Percentiles rank a stretch among this genome's conserved stretches.
Evolutionary conservation across 92 coral and sea anemone species (phyloP).

Genomic region (Metridium senile): DNA sequence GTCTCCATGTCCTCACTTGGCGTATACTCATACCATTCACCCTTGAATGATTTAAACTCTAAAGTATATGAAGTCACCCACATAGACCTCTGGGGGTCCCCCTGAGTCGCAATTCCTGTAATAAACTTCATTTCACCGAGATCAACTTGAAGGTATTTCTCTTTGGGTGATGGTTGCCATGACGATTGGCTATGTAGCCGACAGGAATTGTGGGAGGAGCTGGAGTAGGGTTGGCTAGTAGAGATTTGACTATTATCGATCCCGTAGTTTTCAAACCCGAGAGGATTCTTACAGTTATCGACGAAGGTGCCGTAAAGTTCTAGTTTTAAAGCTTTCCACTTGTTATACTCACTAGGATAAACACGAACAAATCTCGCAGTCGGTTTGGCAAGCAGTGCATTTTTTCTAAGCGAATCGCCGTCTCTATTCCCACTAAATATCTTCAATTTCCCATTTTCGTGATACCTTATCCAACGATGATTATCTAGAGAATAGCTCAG

Average conservation of each 20-base stretch:
- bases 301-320: slow-evolving; percentile 26
- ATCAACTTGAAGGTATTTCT: slow-evolving; percentile 34
- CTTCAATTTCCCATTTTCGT: slow-evolving; percentile 23
- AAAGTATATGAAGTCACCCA: slow-evolving; percentile 46
- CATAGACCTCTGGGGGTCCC: slow-evolving; percentile 3
- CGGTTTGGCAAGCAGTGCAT: slow-evolving; percentile 4
- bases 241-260: slow-evolving; percentile 19
- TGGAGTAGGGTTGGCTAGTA: not conserved
- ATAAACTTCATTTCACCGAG: slow-evolving; percentile 43
- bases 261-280: slow-evolving; percentile 25
- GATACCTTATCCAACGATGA: slow-evolving; percentile 13
- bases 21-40: slow-evolving; percentile 27
- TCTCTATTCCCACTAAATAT: slow-evolving; percentile 31
- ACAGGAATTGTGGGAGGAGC: not conserved
- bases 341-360: slow-evolving; percentile 5
- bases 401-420: slow-evolving; percentile 1
- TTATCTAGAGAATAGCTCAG: slow-evolving; percentile 8
- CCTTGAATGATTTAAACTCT: slow-evolving; percentile 3
- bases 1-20: slow-evolving; percentile 18
- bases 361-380: slow-evolving; percentile 40
- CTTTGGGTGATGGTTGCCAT: slow-evolving; percentile 9
- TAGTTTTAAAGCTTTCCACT: slow-evolving; percentile 28
- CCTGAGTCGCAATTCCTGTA: slow-evolving; percentile 42
- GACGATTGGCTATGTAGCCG: slow-evolving; percentile 15
- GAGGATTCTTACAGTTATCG: slow-evolving; percentile 25